phyloP scores from a whole-genome alignment of 2,797 vertebrate species.

The Darevskia mixta region DNA sequence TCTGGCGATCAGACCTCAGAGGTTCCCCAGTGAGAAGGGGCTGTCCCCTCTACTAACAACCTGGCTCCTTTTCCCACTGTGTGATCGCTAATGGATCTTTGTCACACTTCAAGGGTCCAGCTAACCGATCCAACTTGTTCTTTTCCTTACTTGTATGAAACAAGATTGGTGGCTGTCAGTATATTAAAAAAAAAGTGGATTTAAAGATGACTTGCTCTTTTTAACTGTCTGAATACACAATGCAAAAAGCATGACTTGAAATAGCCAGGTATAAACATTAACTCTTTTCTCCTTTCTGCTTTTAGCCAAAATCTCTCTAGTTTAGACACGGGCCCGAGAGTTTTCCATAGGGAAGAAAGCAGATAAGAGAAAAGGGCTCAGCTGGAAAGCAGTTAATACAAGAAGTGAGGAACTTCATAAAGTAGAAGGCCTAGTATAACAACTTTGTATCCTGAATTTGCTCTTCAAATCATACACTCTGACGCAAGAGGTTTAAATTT shows the following conservation, averaged over 20 bases:
- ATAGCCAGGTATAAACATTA: constrained; percentile 52
- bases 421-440: constrained; percentile 67
- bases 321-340: constrained; percentile 49
- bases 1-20: constrained; percentile 56
- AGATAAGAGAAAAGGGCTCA: constrained; percentile 56
- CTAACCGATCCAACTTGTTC: constrained; percentile 46
- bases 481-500: constrained; percentile 52
- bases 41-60: constrained; percentile 28
- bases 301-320: constrained; percentile 52
- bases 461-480: constrained; percentile 67
- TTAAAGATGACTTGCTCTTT: neutral
- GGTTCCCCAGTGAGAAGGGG: constrained; percentile 40
- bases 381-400: constrained; percentile 74
- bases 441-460: constrained; percentile 70
- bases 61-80: constrained; percentile 38
- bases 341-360: constrained; percentile 58
- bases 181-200: neutral
- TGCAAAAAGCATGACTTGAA: constrained; percentile 37
- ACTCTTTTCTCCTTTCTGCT: constrained; percentile 39
- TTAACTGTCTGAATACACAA: constrained; percentile 19
- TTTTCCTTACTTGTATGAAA: constrained; percentile 49
- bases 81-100: constrained; percentile 36
- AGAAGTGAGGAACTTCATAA: constrained; percentile 75
- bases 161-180: constrained; percentile 39
- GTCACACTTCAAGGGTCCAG: constrained; percentile 50